Percentiles rank a stretch among this genome's conserved stretches.
Evolutionary conservation across 2,888 invertebrate species (phyloP).

Genomic region (Frankliniella intonsa): DNA sequence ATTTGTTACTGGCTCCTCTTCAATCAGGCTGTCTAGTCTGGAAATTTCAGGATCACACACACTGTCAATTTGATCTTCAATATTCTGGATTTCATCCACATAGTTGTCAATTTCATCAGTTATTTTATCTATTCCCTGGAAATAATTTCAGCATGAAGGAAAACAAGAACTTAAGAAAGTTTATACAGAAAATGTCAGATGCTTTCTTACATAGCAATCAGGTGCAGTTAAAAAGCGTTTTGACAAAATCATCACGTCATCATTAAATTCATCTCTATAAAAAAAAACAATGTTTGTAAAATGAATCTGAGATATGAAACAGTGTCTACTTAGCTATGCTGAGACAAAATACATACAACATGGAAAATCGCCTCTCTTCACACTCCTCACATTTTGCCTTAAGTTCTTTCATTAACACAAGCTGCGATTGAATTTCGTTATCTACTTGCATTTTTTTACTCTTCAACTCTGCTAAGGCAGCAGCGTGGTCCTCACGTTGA

Average conservation of each 20-base stretch:
- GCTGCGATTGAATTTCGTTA: too few species aligned
- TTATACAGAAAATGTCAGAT: neutral
- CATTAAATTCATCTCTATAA: neutral
- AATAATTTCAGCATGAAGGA: neutral
- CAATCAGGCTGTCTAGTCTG: neutral
- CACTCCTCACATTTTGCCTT: neutral
- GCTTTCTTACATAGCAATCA: neutral
- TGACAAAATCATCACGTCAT: neutral
- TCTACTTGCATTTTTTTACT: too few species aligned
- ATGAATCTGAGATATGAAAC: constrained; percentile 1
- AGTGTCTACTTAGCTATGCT: neutral
- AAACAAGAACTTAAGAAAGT: neutral
- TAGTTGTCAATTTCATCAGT: neutral
- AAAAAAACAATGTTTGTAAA: neutral
- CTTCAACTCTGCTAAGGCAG: too few species aligned
- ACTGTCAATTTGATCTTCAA: neutral
- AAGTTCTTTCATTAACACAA: too few species aligned
- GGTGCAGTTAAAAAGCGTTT: neutral
- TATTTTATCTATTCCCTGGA: neutral
- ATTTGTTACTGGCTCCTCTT: neutral
- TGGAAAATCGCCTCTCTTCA: neutral
- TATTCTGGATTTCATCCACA: neutral
- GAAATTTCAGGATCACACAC: neutral
- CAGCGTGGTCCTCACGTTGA: too few species aligned
- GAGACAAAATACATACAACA: too few species aligned